phyloP scores from a whole-genome alignment of 2,888 invertebrate genomes.

The Drosophila maculinotata region DNA sequence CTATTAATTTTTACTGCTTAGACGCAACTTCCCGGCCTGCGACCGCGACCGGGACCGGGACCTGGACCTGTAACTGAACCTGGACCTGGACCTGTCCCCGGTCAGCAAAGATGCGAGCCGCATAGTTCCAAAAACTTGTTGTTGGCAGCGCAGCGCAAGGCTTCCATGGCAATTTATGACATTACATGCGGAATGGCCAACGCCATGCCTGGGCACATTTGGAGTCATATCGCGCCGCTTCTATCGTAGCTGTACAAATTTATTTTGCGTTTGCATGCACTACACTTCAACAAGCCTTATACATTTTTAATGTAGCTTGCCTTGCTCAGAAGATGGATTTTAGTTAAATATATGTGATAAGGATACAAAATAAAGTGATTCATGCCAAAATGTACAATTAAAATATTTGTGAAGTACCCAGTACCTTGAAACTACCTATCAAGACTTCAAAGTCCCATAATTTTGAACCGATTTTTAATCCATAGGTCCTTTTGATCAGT shows the following conservation, averaged over 20 bases:
- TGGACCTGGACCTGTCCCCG: background rate
- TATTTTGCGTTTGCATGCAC: constrained; percentile 58
- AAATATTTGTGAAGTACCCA: too few relatives aligned
- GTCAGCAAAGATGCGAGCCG: constrained; percentile 5
- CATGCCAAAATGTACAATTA: too few relatives aligned
- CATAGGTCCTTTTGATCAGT: too few relatives aligned
- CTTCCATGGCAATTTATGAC: constrained; percentile 73
- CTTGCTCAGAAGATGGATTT: background rate
- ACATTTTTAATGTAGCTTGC: constrained; percentile 2
- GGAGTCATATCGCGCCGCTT: constrained; percentile 64
- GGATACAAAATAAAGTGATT: too few relatives aligned
- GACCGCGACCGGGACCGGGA: constrained; percentile 5
- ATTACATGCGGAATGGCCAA: constrained; percentile 67
- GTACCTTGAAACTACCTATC: too few relatives aligned
- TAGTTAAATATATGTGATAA: too few relatives aligned
- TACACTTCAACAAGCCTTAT: constrained; percentile 25
- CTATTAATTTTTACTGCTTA: constrained; percentile 82
- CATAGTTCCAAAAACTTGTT: constrained; percentile 38
- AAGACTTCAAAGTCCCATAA: too few relatives aligned
- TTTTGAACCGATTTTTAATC: too few relatives aligned
- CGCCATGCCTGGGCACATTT: constrained; percentile 40
- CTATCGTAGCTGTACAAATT: constrained; percentile 74
- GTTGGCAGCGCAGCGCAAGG: constrained; percentile 43
- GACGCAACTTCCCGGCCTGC: constrained; percentile 45
- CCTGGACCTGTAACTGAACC: background rate